These are phyloP conservation scores for Urocolius indicus DNA, from an alignment of 2,113 vertebrate species.

Conservation along the genomic window DNA sequence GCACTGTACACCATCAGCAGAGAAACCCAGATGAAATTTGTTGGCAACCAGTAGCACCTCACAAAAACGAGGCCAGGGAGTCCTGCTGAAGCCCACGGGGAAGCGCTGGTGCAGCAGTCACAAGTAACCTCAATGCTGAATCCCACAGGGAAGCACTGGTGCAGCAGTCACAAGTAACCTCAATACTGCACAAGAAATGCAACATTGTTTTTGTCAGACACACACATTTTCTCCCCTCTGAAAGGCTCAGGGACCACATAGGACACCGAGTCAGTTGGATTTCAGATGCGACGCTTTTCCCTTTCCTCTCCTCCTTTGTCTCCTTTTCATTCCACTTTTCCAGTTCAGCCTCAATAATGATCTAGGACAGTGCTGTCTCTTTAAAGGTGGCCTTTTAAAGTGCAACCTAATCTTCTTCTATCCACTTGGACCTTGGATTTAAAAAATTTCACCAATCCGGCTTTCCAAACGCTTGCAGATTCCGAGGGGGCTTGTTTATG, in stretches of 20 bases:
- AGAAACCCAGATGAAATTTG: background rate
- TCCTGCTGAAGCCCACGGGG: background rate
- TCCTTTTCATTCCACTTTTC: conserved; percentile 14
- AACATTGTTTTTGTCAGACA: background rate
- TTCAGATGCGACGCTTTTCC: background rate
- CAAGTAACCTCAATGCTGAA: background rate
- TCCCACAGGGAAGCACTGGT: background rate
- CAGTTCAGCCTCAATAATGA: conserved; percentile 62
- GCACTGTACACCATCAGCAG: fast-evolving
- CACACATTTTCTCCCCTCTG: fast-evolving
- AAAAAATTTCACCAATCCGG: conserved; percentile 84
- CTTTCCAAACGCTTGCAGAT: conserved; percentile 89
- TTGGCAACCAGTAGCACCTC: background rate
- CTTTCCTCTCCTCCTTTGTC: background rate
- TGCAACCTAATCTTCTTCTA: conserved; percentile 85
- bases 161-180: background rate
- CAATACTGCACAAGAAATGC: background rate
- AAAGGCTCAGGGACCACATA: background rate
- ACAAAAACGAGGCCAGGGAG: background rate
- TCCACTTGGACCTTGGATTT: conserved; percentile 83
- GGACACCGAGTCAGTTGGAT: background rate
- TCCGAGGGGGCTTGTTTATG: conserved; percentile 90
- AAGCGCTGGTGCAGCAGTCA: background rate
- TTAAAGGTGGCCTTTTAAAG: conserved; percentile 80
- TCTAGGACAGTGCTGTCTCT: conserved; percentile 79